Conservation (phyloP, 2,113 vertebrate species). For the Atlantisia rogersi region DNA sequence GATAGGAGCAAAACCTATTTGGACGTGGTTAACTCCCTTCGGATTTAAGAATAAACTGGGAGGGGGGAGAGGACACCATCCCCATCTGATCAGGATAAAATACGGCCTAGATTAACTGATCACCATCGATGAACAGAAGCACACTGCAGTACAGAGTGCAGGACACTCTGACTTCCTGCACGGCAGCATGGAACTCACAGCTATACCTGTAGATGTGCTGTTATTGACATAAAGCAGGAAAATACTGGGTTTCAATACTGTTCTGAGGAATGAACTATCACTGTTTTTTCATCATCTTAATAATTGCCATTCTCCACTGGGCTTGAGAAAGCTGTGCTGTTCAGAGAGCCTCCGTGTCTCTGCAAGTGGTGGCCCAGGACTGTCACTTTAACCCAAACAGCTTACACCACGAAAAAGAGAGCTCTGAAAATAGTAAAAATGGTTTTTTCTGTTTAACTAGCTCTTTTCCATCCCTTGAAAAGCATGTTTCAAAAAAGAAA, state of each 20-base stretch:
- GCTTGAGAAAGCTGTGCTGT: not conserved
- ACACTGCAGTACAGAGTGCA: not conserved
- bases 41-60: not conserved
- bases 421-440: not conserved
- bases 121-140: not conserved
- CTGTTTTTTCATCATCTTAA: not conserved
- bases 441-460: not conserved
- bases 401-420: not conserved
- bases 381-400: not conserved
- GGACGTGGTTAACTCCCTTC: not conserved
- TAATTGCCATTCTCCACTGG: fast-evolving
- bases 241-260: not conserved
- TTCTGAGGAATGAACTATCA: not conserved
- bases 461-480: not conserved
- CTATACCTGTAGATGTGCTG: not conserved
- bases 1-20: not conserved
- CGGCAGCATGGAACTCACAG: not conserved
- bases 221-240: not conserved
- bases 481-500: not conserved
- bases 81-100: not conserved
- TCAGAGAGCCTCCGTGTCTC: not conserved
- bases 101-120: not conserved
- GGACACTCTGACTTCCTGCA: not conserved
- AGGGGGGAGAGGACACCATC: not conserved
- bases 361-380: not conserved